These are phyloP conservation scores for Rhyacichthys aspro DNA, from an alignment of 2,797 vertebrate genomes.

Conservation along the genomic window DNA sequence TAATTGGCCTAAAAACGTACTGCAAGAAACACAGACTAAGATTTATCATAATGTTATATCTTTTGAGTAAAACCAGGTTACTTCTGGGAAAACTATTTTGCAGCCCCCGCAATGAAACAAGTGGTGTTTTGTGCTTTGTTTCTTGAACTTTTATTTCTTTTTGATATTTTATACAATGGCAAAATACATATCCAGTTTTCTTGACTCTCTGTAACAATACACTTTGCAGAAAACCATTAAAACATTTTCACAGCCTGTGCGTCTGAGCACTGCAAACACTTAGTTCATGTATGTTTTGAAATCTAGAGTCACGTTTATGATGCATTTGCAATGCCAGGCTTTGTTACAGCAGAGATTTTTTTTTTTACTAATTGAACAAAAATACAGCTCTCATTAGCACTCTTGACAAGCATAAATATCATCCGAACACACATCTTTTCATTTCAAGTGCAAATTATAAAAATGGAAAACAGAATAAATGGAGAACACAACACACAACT, in stretches of 20 bases:
- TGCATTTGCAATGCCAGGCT: constrained; percentile 55
- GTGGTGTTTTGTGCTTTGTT: too few species aligned
- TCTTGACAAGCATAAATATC: constrained; percentile 66
- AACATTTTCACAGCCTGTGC: constrained; percentile 58
- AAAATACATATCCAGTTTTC: constrained; percentile 53
- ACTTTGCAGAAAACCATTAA: constrained; percentile 59
- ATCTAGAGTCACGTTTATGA: constrained; percentile 5
- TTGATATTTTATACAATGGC: constrained; percentile 60
- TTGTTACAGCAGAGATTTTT: constrained; percentile 53
- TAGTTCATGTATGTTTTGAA: background rate
- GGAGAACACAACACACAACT: constrained; percentile 64
- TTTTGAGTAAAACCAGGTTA: too few species aligned
- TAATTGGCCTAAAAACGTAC: too few species aligned
- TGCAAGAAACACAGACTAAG: too few species aligned
- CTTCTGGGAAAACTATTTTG: too few species aligned
- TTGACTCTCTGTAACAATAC: constrained; percentile 63
- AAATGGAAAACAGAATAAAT: constrained; percentile 71
- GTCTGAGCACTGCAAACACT: constrained; percentile 37
- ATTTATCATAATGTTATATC: too few species aligned
- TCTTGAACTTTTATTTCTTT: constrained; percentile 57
- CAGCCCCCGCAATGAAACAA: background rate
- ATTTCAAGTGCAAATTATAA: constrained; percentile 79
- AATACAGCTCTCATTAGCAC: constrained; percentile 64
- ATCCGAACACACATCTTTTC: constrained; percentile 71
- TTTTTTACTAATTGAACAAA: constrained; percentile 60